phyloP scores from a whole-genome alignment of 1,140 invertebrate genomes.

The Helicoverpa armigera region DNA sequence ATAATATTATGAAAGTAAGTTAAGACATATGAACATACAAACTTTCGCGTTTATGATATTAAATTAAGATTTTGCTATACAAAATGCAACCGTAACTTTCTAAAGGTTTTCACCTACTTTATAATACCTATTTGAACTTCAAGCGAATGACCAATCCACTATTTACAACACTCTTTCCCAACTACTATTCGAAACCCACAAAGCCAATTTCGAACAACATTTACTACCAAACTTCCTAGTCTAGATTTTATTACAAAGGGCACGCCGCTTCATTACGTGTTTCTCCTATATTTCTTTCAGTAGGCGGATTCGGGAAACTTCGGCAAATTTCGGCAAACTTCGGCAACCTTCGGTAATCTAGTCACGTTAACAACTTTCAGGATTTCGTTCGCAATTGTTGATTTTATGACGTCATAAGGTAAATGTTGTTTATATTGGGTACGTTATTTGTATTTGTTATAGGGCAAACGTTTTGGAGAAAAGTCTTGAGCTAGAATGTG shows the following conservation, averaged over 20 bases:
- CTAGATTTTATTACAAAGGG: slow-evolving; percentile 7
- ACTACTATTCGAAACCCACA: not conserved
- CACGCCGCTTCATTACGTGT: not conserved
- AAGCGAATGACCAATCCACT: not conserved
- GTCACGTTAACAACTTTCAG: slow-evolving; percentile 34
- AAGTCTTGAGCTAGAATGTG: no score
- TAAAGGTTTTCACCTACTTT: no score
- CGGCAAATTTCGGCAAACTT: slow-evolving; percentile 6
- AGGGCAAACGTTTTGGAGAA: no score
- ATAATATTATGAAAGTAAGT: no score
- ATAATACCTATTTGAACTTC: no score
- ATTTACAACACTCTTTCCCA: not conserved
- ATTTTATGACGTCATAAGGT: slow-evolving; percentile 10
- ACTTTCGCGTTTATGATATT: no score
- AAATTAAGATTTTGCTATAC: no score
- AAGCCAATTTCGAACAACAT: not conserved
- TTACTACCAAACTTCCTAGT: slow-evolving; percentile 7
- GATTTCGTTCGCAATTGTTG: slow-evolving; percentile 14
- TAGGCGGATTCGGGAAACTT: not conserved
- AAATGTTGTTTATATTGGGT: not conserved
- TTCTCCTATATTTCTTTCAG: slow-evolving; percentile 16
- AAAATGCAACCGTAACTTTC: no score
- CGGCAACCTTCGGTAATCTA: slow-evolving; percentile 9
- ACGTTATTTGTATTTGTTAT: not conserved
- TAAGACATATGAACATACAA: no score